Evolutionary conservation across 2,797 vertebrate species (phyloP).

Genomic region (Cuculus canorus): DNA sequence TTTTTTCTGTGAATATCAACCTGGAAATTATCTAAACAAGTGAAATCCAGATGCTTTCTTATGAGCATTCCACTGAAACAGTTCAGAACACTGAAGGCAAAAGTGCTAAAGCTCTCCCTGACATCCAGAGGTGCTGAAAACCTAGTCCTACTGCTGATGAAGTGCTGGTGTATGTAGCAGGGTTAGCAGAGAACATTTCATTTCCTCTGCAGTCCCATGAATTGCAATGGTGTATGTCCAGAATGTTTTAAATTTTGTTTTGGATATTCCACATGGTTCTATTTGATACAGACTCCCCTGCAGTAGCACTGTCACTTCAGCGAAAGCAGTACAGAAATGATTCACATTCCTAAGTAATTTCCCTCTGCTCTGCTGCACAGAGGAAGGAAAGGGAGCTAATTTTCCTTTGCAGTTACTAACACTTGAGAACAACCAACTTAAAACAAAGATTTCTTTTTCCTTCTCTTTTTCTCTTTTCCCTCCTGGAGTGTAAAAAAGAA

Average conservation of each 20-base stretch:
- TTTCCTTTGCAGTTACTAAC: slow-evolving; percentile 50
- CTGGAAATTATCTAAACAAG: neutral
- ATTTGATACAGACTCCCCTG: neutral
- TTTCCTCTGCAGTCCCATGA: neutral
- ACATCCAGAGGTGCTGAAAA: neutral
- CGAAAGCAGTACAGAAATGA: slow-evolving; percentile 9
- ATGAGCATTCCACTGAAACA: neutral
- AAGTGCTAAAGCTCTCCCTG: neutral
- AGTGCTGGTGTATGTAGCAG: neutral
- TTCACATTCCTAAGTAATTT: slow-evolving; percentile 35
- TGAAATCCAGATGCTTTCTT: neutral
- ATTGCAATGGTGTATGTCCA: neutral
- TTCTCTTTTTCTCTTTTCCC: slow-evolving; percentile 1
- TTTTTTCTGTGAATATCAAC: neutral
- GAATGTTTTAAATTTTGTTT: neutral
- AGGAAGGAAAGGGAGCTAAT: slow-evolving; percentile 19
- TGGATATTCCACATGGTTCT: neutral
- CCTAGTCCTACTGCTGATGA: neutral
- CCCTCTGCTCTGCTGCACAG: neutral
- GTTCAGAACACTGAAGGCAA: neutral
- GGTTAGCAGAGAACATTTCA: neutral
- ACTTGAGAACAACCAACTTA: slow-evolving; percentile 53
- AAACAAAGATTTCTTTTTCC: slow-evolving; percentile 31
- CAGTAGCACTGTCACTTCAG: neutral
- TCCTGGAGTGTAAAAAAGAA: slow-evolving; percentile 53